Evolutionary conservation across 2,888 invertebrate species (phyloP).

Genomic region (Caenorhabditis doughertyi): DNA sequence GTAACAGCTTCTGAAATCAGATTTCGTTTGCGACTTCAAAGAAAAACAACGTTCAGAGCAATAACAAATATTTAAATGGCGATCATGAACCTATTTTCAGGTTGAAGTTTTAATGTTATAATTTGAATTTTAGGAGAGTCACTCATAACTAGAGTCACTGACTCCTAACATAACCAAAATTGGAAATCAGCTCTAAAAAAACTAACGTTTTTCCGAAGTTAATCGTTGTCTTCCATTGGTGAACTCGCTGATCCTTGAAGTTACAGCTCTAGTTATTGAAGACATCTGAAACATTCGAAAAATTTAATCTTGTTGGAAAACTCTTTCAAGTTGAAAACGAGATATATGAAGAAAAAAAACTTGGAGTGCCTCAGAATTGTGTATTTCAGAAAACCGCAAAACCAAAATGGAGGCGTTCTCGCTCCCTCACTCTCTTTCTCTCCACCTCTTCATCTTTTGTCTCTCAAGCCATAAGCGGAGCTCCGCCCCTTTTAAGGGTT

Average conservation of each 20-base stretch:
- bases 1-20: conserved; percentile 34
- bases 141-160: not conserved
- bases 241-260: conserved; percentile 58
- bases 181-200: too few relatives aligned
- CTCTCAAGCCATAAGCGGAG: conserved; percentile 29
- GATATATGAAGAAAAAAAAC: not conserved
- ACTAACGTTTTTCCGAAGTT: conserved; percentile 54
- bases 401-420: conserved; percentile 48
- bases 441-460: conserved; percentile 20
- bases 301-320: not conserved
- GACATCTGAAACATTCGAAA: conserved; percentile 46
- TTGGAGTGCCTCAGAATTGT: not conserved
- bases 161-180: too few relatives aligned
- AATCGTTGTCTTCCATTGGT: conserved; percentile 59
- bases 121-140: not conserved
- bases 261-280: conserved; percentile 65
- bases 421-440: conserved; percentile 21
- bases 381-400: conserved; percentile 46
- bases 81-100: not conserved
- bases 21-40: not conserved
- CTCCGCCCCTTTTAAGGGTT: conserved; percentile 47
- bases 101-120: not conserved
- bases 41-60: not conserved
- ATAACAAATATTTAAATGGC: not conserved
- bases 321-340: not conserved